Base-by-base conservation (phyloP, 2,888 invertebrate species). In the Caenorhabditis zanzibari region DNA sequence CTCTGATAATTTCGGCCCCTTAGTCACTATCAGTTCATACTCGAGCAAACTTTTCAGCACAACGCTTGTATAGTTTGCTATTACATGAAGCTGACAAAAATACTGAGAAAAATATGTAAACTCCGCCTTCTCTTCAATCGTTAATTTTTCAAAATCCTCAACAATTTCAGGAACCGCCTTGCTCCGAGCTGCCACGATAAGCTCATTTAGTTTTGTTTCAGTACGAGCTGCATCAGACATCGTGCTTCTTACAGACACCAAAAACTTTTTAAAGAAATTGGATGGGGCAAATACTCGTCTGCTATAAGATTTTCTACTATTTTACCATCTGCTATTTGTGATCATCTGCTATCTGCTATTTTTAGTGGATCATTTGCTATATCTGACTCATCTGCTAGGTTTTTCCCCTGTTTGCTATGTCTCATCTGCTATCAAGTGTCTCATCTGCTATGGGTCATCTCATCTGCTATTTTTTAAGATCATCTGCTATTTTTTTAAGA, bases 71-170 rank as follows among this genome's bases (percentile, higher is more conserved):
- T 10, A 68, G n/a, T 76, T 76, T 2, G 66, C n/a, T 2, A 76
- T 10, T 4, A 75, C 44, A 28, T 75, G 75, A 14, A 75, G 66
- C 44, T 73, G 72, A 38, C 72, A 72, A 35, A 49, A 72, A 32
- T 59, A 59, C 14, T 72, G 28, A 1, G 49, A 72, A 38, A 73
- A 38, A 9, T 32, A 0, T 16, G 28, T 24, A 3, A 73, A 26
- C 10, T 54, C 9, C 7, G 2, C 5, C 22, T 73, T 61, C n/a
- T 73, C 38, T n/a, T 5, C 52, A 5, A 52, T 49, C 9, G 63
- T 22, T 24, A 22, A 7, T 2, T 52, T n/a, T 5, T 7, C 41
- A 52, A 12, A 73, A 35, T 63, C 35, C 2, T 16, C 9, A 52
- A 73, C 63, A 7, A 73, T 26, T 38, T 38, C 63, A 28, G 73